Conservation (phyloP, 2,113 vertebrate genomes). For the Cyphomyrus discorhynchus region DNA sequence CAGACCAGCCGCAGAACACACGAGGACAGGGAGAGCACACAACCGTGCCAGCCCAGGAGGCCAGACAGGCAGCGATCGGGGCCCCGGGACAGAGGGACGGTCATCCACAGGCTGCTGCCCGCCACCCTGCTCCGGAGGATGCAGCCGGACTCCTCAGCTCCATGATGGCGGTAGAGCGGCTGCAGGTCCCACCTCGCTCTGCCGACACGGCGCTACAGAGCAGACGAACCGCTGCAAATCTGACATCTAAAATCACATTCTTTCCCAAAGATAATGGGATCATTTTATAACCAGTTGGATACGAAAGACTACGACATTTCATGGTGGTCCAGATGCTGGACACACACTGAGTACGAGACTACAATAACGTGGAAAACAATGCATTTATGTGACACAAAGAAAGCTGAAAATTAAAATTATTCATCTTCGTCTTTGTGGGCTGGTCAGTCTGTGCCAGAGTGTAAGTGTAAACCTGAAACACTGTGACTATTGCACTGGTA, state of each 20-base stretch:
- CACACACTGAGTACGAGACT: not conserved
- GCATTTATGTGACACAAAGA: not conserved
- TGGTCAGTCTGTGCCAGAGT: not conserved
- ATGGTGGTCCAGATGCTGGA: not conserved
- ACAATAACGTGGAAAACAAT: not conserved
- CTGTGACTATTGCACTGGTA: not conserved
- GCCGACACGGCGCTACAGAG: not conserved
- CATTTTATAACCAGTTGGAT: not conserved
- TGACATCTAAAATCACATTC: not conserved
- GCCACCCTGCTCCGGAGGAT: not conserved
- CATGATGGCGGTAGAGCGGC: not conserved
- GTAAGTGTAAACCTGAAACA: not conserved
- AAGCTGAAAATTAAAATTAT: not conserved
- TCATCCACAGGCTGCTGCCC: not conserved
- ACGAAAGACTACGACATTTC: not conserved
- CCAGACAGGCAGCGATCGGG: not conserved
- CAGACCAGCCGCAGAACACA: not conserved
- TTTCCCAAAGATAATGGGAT: not conserved
- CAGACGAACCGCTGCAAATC: not conserved
- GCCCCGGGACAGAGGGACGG: not conserved
- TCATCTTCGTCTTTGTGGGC: not conserved
- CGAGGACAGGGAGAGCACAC: not conserved
- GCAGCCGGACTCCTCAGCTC: not conserved
- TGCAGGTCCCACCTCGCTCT: not conserved
- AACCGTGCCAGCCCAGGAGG: not conserved